Percentiles rank a stretch among this genome's conserved stretches.
phyloP scores from a whole-genome alignment of 2,113 vertebrate species.

The Mionectes macconnelli region DNA sequence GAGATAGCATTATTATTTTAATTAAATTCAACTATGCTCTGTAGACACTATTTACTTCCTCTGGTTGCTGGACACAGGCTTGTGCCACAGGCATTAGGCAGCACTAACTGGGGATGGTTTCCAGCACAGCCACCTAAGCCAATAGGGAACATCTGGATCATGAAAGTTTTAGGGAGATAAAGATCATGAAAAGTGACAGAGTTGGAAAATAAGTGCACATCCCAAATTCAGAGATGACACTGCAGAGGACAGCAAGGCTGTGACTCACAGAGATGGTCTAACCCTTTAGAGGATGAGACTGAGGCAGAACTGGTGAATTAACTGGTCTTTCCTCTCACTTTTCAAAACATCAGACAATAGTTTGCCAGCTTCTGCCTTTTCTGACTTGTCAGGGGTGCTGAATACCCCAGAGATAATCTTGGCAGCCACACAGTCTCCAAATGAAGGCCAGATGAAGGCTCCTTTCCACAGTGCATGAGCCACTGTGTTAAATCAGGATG shows the following conservation, averaged over 20 bases:
- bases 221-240: background rate
- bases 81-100: background rate
- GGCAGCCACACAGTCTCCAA: background rate
- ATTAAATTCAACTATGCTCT: slow-evolving; percentile 10
- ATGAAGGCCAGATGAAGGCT: background rate
- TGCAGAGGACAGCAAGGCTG: background rate
- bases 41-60: background rate
- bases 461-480: background rate
- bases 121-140: background rate
- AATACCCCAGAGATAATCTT: background rate
- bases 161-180: slow-evolving; percentile 45
- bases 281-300: background rate
- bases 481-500: background rate
- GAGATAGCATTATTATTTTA: background rate
- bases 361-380: background rate
- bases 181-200: slow-evolving; percentile 12
- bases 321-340: background rate
- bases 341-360: background rate
- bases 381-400: background rate
- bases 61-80: background rate
- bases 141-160: slow-evolving; percentile 35
- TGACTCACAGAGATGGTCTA: background rate
- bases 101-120: background rate
- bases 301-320: background rate
- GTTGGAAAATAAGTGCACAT: background rate